phyloP scores from a whole-genome alignment of 2,113 vertebrate species.

The Casuarius casuarius region DNA sequence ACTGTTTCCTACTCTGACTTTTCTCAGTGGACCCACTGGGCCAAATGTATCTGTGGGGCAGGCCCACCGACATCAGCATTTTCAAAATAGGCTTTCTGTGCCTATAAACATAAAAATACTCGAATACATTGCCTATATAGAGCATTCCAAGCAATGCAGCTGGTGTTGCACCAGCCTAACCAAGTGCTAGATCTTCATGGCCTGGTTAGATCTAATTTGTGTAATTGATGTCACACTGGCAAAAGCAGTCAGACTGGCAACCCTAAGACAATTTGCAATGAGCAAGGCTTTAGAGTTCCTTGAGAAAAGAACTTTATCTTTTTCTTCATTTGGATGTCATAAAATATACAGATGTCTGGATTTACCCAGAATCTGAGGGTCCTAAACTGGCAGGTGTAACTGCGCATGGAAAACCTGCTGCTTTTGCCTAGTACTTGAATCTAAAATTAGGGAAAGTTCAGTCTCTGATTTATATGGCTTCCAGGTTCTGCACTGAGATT shows the following conservation, averaged over 20 bases:
- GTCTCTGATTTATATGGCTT: neutral
- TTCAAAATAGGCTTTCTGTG: neutral
- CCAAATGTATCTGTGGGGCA: neutral
- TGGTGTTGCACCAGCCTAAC: neutral
- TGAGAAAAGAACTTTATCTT: neutral
- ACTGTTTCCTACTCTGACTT: neutral
- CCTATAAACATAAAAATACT: neutral
- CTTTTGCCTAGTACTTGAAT: neutral
- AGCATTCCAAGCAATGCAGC: neutral
- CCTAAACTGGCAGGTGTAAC: neutral
- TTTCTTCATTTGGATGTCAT: neutral
- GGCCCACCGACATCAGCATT: neutral
- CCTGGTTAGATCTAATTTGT: neutral
- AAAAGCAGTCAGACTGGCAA: neutral
- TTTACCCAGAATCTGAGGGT: neutral
- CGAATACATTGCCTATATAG: neutral
- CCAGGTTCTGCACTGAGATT: neutral
- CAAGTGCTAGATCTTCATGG: neutral
- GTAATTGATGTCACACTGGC: neutral
- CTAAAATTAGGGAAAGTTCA: neutral
- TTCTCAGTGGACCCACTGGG: neutral
- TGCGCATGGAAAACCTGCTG: neutral
- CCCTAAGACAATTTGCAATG: rapidly evolving
- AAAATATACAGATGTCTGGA: neutral
- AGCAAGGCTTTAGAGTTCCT: neutral